These are phyloP conservation scores for Drosophila anceps DNA, from an alignment of 2,888 invertebrate species.

Conservation along the genomic window DNA sequence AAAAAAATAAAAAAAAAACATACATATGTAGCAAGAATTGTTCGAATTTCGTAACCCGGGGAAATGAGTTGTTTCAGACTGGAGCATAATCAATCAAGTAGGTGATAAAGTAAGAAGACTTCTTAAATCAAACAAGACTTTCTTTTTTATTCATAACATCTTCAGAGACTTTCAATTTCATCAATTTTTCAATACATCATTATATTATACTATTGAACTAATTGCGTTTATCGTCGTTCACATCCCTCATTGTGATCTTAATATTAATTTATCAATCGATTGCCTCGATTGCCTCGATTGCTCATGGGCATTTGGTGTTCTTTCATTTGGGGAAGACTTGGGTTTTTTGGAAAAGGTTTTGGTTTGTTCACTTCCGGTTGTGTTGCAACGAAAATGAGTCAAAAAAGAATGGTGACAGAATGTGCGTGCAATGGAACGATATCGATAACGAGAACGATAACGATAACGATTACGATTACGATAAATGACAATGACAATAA, in stretches of 20 bases:
- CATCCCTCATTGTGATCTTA: conserved; percentile 35
- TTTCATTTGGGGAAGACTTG: background rate
- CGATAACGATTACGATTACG: conserved; percentile 8
- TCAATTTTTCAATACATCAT: conserved; percentile 39
- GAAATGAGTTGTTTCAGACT: background rate
- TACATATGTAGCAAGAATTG: background rate
- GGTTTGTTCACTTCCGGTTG: conserved; percentile 23
- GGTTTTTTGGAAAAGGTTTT: conserved; percentile 1
- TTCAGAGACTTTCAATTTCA: conserved; percentile 31
- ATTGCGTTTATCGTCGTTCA: conserved; percentile 26
- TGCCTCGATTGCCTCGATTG: background rate
- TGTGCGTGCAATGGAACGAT: conserved; percentile 61
- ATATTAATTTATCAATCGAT: conserved; percentile 30
- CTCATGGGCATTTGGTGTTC: background rate
- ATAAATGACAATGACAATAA: conserved; percentile 40
- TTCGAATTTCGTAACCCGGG: conserved; percentile 2
- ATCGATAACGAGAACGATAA: conserved; percentile 42
- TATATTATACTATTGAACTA: conserved; percentile 18
- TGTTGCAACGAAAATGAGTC: conserved; percentile 29
- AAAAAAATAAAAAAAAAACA: background rate
- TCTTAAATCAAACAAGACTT: conserved; percentile 53
- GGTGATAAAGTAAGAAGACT: conserved; percentile 49
- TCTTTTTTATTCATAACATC: conserved; percentile 34
- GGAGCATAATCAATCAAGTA: background rate
- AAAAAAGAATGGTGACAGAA: conserved; percentile 21